phyloP scores from a whole-genome alignment of 2,113 vertebrate species.

The Trichomycterus rosablanca region DNA sequence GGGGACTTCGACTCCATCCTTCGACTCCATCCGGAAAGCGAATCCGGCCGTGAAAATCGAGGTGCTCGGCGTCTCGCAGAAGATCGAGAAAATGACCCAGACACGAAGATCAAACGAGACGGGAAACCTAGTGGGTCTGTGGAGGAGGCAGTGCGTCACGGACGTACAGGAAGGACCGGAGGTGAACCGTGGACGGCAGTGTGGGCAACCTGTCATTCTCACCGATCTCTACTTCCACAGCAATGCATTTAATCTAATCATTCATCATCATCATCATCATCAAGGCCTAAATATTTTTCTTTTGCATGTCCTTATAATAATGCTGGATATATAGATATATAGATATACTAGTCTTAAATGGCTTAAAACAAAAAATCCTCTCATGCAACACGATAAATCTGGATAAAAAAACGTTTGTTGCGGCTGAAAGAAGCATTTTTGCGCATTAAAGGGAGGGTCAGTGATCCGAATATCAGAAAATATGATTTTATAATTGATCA shows the following conservation, averaged over 20 bases:
- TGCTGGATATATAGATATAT: background rate
- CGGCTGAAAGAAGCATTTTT: background rate
- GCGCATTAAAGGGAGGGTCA: too few relatives aligned
- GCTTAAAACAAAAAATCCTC: constrained; percentile 4
- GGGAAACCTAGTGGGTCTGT: constrained; percentile 6
- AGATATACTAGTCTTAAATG: background rate
- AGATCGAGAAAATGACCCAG: background rate
- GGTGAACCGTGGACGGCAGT: constrained; percentile 6
- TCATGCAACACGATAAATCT: constrained; percentile 34
- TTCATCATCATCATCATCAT: constrained; percentile 37
- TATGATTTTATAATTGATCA: too few relatives aligned
- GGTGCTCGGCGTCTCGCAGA: constrained; percentile 16
- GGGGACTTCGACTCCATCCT: constrained; percentile 2
- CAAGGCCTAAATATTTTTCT: constrained; percentile 42
- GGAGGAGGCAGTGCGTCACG: constrained; percentile 35
- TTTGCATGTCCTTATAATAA: constrained; percentile 42
- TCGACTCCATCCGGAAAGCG: constrained; percentile 2
- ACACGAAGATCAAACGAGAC: background rate
- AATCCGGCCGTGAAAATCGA: background rate
- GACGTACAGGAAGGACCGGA: constrained; percentile 46
- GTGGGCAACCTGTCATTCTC: constrained; percentile 9
- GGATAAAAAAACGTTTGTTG: background rate
- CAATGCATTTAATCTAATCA: constrained; percentile 34
- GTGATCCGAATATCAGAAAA: too few relatives aligned
- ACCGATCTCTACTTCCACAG: constrained; percentile 17